phyloP scores from a whole-genome alignment of 2,113 vertebrate genomes.

The cattle (Bos taurus) region ARS-UCD2.0 NC_037333.1:89337001-89337500 shows the following conservation, averaged over 20 bases:
- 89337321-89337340: neutral
- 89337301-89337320: neutral
- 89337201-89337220: neutral
- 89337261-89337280: neutral
- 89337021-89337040: too few species aligned
- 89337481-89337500: neutral
- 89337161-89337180: neutral
- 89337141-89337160: neutral
- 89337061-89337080: too few species aligned
- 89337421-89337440: neutral
- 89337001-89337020: accelerated
- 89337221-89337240: neutral
- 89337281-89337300: neutral
- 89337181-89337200: neutral
- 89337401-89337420: neutral
- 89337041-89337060: too few species aligned
- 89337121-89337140: too few species aligned
- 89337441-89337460: neutral
- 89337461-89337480: neutral
- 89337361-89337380: neutral
- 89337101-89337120: too few species aligned
- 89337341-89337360: neutral
- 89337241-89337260: neutral
- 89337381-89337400: neutral
- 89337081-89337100: too few species aligned